Conservation (phyloP, 2,113 vertebrate genomes). For the Megaceryle torquata region DNA sequence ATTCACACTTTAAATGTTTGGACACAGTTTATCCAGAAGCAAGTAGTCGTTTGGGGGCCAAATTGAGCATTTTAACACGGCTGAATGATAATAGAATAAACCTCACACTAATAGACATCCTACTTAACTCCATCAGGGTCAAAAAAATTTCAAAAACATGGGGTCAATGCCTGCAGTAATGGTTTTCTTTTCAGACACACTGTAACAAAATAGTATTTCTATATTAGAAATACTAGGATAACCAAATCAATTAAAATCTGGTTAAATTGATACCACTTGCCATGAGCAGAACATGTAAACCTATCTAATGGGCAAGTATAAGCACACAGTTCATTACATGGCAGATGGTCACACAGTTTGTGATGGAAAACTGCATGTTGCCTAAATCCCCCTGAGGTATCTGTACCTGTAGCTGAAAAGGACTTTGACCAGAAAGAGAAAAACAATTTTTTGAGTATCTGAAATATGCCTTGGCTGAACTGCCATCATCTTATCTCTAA, state of each 20-base stretch:
- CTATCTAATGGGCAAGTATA: accelerated
- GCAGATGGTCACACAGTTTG: neutral
- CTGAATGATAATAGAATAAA: neutral
- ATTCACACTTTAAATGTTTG: slow-evolving; percentile 5
- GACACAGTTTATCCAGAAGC: neutral
- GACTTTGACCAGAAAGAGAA: neutral
- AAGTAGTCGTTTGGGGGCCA: neutral
- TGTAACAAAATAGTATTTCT: neutral
- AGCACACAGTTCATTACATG: accelerated
- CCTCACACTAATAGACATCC: neutral
- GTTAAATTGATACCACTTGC: neutral
- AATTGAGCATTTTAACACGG: neutral
- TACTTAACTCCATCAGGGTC: neutral
- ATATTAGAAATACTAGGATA: neutral
- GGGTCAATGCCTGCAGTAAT: neutral
- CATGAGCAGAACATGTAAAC: neutral
- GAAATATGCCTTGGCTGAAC: neutral
- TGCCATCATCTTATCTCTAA: neutral
- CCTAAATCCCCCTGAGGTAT: neutral
- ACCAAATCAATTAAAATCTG: neutral
- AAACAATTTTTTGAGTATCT: neutral
- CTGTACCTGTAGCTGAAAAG: neutral
- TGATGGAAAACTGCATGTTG: neutral
- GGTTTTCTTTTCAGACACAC: neutral
- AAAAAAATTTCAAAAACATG: neutral